These are phyloP conservation scores for Camponotus vicinus DNA, from an alignment of 1,140 invertebrate genomes.

Conservation along the genomic window DNA sequence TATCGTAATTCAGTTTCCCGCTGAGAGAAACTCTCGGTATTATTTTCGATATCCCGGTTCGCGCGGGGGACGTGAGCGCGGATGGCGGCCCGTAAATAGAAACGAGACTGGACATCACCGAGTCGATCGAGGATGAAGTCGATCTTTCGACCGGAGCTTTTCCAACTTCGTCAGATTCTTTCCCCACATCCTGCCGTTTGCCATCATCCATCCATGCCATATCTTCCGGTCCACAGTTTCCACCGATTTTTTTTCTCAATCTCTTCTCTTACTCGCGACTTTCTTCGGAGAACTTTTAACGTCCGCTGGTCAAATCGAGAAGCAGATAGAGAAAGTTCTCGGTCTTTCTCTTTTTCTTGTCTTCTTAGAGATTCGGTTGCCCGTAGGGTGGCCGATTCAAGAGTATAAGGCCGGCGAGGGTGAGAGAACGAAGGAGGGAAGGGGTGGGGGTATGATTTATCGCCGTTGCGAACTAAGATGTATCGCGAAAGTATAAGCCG, in stretches of 20 bases:
- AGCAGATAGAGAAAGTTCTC: slow-evolving; percentile 63
- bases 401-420: background rate
- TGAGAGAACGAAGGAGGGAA: background rate
- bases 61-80: slow-evolving; percentile 33
- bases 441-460: slow-evolving; percentile 67
- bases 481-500: slow-evolving; percentile 55
- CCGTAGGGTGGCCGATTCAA: background rate
- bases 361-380: slow-evolving; percentile 40
- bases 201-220: background rate
- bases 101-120: slow-evolving; percentile 51
- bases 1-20: slow-evolving; percentile 81
- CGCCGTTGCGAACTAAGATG: slow-evolving; percentile 59
- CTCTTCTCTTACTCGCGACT: slow-evolving; percentile 17
- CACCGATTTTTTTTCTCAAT: slow-evolving; percentile 42
- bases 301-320: slow-evolving; percentile 20
- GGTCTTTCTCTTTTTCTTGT: background rate
- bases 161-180: slow-evolving; percentile 39
- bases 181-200: background rate
- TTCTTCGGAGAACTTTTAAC: slow-evolving; percentile 56
- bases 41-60: slow-evolving; percentile 82
- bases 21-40: slow-evolving; percentile 77
- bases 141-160: slow-evolving; percentile 42
- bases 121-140: slow-evolving; percentile 15
- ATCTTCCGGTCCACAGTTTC: slow-evolving; percentile 32
- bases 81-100: slow-evolving; percentile 65